Evolutionary conservation across 2,113 vertebrate genomes (phyloP).

Genomic region (Centropus unirufus): DNA sequence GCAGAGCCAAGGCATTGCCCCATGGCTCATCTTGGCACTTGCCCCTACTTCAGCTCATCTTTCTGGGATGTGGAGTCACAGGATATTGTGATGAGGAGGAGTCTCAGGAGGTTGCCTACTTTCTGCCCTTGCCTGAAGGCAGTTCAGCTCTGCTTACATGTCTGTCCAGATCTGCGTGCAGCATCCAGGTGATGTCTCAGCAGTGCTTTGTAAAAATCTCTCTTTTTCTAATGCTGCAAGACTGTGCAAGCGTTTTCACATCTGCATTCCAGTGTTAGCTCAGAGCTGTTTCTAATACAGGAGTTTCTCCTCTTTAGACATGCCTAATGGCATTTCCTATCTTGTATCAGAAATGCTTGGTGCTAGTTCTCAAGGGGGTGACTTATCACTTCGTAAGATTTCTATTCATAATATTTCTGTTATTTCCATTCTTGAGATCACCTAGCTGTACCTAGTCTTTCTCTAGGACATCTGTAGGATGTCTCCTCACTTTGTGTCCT

Average conservation of each 20-base stretch:
- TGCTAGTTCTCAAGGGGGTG: background rate
- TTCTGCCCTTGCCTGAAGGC: constrained; percentile 42
- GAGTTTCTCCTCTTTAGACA: background rate
- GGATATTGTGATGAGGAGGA: background rate
- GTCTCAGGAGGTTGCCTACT: background rate
- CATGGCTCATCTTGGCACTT: background rate
- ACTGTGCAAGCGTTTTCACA: background rate
- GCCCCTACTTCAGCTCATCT: background rate
- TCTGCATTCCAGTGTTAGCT: background rate
- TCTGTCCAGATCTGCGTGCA: background rate
- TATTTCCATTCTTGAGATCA: background rate
- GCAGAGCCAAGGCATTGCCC: background rate
- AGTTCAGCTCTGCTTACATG: constrained; percentile 15
- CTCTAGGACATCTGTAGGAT: background rate
- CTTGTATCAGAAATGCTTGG: background rate
- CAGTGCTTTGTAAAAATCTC: constrained; percentile 13
- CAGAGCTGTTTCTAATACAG: background rate
- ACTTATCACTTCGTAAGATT: background rate
- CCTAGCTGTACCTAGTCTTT: background rate
- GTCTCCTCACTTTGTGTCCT: background rate
- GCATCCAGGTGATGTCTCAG: constrained; percentile 31
- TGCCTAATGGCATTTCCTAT: background rate
- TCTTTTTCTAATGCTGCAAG: background rate
- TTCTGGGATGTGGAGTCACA: background rate
- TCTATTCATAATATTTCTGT: background rate